Conservation (phyloP, 2,113 vertebrate genomes). For the Aegithalos caudatus region DNA sequence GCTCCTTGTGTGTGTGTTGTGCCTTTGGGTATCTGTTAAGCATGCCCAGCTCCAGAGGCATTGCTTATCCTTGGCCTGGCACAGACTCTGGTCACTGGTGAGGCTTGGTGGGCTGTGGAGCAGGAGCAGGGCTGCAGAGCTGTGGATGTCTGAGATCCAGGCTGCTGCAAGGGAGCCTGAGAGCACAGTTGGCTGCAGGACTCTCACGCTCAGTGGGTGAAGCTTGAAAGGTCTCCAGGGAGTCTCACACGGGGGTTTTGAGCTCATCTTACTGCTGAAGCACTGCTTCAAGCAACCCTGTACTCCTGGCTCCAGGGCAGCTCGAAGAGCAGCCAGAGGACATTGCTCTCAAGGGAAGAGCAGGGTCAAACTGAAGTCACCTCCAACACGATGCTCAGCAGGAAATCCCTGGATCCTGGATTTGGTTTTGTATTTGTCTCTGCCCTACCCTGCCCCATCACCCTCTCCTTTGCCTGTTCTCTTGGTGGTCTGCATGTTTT, state of each 20-base stretch:
- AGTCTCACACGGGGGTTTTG: neutral
- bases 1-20: neutral
- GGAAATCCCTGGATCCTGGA: conserved; percentile 9
- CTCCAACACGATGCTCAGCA: conserved; percentile 2
- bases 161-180: neutral
- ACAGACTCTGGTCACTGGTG: fast-evolving
- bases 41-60: neutral
- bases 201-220: conserved; percentile 29
- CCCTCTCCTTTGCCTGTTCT: conserved; percentile 17
- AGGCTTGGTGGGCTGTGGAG: neutral
- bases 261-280: conserved; percentile 3
- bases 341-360: conserved; percentile 16
- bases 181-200: neutral
- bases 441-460: conserved; percentile 43
- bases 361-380: conserved; percentile 40
- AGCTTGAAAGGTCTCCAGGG: conserved; percentile 13
- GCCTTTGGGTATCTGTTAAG: neutral
- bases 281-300: neutral
- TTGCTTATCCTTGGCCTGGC: neutral
- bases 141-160: neutral
- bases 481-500: conserved; percentile 57
- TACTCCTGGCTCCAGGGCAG: conserved; percentile 15
- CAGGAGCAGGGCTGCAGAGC: neutral
- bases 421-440: neutral
- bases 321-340: conserved; percentile 51